Conservation (phyloP, 2,888 invertebrate genomes). For the Drosophila anceps region DNA sequence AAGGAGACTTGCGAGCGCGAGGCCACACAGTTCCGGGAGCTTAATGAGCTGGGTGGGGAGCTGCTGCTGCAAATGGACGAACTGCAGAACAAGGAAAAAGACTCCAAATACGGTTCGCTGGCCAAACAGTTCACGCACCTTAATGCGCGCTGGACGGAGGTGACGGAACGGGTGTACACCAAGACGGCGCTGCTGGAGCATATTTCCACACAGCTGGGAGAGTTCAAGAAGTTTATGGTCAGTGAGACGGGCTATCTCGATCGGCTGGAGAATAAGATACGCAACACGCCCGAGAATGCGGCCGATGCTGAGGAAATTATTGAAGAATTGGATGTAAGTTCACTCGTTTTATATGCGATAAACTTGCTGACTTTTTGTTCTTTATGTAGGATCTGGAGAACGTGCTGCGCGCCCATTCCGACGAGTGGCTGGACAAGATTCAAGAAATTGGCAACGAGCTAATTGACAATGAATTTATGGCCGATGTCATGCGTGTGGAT, state of each 20-base stretch:
- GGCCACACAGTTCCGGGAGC: constrained; percentile 88
- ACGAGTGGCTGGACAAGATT: constrained; percentile 90
- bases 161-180: constrained; percentile 89
- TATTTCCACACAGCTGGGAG: constrained; percentile 91
- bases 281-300: constrained; percentile 89
- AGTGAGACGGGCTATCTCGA: constrained; percentile 91
- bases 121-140: constrained; percentile 89
- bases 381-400: constrained; percentile 91
- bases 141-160: constrained; percentile 90
- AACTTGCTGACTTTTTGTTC: constrained; percentile 86
- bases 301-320: constrained; percentile 96
- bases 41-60: constrained; percentile 90
- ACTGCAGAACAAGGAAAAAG: constrained; percentile 66
- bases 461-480: constrained; percentile 91
- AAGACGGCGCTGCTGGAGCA: constrained; percentile 89
- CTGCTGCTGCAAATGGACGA: constrained; percentile 87
- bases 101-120: constrained; percentile 87
- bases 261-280: constrained; percentile 91
- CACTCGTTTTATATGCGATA: constrained; percentile 88
- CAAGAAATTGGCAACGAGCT: constrained; percentile 91
- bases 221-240: constrained; percentile 91
- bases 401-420: constrained; percentile 90
- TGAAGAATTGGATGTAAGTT: constrained; percentile 93
- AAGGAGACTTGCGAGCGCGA: constrained; percentile 91
- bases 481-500: constrained; percentile 89